phyloP scores from a whole-genome alignment of 2,888 invertebrate genomes.

The Mayetiola destructor region DNA sequence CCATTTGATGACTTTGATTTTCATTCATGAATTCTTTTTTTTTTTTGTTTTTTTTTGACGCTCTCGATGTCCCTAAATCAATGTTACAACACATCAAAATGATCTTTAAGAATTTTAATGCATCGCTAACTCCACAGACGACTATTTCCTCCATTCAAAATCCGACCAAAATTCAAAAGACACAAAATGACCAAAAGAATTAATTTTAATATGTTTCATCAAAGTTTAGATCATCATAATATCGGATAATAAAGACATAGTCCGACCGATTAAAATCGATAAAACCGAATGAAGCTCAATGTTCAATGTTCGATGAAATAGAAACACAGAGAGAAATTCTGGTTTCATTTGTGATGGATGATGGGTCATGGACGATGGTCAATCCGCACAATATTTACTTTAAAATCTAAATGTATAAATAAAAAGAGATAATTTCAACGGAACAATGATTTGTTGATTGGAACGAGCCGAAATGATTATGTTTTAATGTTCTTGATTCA shows the following conservation, averaged over 20 bases:
- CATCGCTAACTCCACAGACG: neutral
- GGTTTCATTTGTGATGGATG: constrained; percentile 4
- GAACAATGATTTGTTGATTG: constrained; percentile 7
- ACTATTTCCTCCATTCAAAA: neutral
- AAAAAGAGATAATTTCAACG: neutral
- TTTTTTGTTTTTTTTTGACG: no score
- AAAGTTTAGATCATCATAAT: constrained; percentile 8
- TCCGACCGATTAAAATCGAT: neutral
- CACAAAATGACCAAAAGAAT: constrained; percentile 8
- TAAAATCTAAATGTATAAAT: neutral
- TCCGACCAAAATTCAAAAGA: neutral
- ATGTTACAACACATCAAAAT: no score
- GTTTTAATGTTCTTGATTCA: no score
- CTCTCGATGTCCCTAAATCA: no score
- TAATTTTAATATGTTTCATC: constrained; percentile 11
- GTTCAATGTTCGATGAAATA: constrained; percentile 3
- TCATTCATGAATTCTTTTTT: no score
- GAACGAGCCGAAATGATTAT: neutral
- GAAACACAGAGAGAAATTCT: neutral
- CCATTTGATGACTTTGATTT: no score
- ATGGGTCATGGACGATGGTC: no score
- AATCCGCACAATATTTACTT: neutral
- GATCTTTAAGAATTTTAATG: constrained; percentile 11
- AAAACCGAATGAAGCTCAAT: neutral
- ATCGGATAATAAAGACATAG: constrained; percentile 10